A percentile compares a stretch with the other conserved stretches of the same genome.
phyloP scores from a whole-genome alignment of 2,113 vertebrate genomes.

The Toxostoma redivivum region DNA sequence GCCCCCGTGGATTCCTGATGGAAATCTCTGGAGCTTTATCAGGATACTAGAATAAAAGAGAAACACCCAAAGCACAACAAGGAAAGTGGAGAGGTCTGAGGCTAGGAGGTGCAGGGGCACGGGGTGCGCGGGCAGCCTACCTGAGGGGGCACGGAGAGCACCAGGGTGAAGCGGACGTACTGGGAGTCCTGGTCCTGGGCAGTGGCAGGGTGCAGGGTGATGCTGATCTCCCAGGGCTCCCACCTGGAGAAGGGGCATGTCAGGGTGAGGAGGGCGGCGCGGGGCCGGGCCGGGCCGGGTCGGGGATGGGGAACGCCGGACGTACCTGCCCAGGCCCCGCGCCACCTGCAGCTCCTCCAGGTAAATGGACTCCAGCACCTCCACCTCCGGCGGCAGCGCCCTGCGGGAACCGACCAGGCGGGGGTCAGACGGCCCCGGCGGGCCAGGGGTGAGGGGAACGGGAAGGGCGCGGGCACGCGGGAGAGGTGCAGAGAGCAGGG shows the following conservation, averaged over 20 bases:
- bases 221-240: constrained; percentile 81
- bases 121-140: constrained; percentile 42
- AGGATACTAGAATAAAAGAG: constrained; percentile 67
- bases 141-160: constrained; percentile 83
- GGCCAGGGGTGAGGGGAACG: fast-evolving
- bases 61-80: background rate
- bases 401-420: constrained; percentile 58
- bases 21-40: constrained; percentile 76
- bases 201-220: constrained; percentile 89
- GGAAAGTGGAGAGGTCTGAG: background rate
- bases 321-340: constrained; percentile 76
- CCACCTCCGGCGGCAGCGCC: constrained; percentile 81
- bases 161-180: constrained; percentile 88
- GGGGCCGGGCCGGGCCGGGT: background rate
- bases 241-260: constrained; percentile 60
- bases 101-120: background rate
- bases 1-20: constrained; percentile 86
- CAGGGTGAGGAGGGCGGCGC: background rate
- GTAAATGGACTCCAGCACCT: constrained; percentile 94
- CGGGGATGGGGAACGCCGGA: background rate
- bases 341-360: constrained; percentile 86
- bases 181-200: constrained; percentile 88
- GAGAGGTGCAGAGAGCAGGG: too few species aligned
- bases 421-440: background rate
- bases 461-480: too few species aligned